These are phyloP conservation scores for Noctua comes DNA, from an alignment of 2,888 invertebrate genomes.

Conservation along the genomic window DNA sequence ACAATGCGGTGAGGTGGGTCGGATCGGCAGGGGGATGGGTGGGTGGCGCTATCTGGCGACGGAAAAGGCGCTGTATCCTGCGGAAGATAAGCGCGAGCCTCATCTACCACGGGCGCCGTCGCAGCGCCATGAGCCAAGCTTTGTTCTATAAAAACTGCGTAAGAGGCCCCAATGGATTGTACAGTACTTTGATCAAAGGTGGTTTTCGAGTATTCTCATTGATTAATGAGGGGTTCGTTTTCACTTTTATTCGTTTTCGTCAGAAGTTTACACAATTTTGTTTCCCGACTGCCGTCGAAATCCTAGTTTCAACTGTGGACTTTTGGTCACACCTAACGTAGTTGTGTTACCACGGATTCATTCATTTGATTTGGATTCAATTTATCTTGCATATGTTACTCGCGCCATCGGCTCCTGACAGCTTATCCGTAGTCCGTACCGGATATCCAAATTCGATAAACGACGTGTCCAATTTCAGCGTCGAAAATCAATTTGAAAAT, in stretches of 20 bases:
- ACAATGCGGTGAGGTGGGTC: conserved; percentile 51
- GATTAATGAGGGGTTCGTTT: conserved; percentile 13
- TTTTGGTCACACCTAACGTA: not conserved
- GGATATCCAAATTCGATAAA: conserved; percentile 55
- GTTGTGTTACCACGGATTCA: not conserved
- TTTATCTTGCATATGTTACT: conserved; percentile 34
- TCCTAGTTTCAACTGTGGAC: not conserved
- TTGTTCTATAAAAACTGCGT: conserved; percentile 53
- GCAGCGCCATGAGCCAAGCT: conserved; percentile 42
- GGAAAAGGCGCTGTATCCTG: conserved; percentile 82
- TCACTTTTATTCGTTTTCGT: conserved; percentile 12
- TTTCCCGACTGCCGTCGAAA: not conserved
- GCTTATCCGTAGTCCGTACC: conserved; percentile 13
- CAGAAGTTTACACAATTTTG: not conserved
- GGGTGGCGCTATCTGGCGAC: conserved; percentile 67
- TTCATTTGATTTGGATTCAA: conserved; percentile 22
- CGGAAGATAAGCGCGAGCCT: conserved; percentile 80
- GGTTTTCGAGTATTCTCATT: conserved; percentile 15
- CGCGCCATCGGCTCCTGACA: conserved; percentile 8
- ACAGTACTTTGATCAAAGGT: conserved; percentile 14
- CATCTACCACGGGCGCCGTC: conserved; percentile 69
- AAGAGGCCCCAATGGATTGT: conserved; percentile 12
- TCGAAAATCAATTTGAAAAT: conserved; percentile 30
- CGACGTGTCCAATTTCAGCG: conserved; percentile 48
- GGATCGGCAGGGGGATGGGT: conserved; percentile 39